Evolutionary conservation across 2,113 vertebrate species (phyloP).

Genomic region (Cyanistes caeruleus): DNA sequence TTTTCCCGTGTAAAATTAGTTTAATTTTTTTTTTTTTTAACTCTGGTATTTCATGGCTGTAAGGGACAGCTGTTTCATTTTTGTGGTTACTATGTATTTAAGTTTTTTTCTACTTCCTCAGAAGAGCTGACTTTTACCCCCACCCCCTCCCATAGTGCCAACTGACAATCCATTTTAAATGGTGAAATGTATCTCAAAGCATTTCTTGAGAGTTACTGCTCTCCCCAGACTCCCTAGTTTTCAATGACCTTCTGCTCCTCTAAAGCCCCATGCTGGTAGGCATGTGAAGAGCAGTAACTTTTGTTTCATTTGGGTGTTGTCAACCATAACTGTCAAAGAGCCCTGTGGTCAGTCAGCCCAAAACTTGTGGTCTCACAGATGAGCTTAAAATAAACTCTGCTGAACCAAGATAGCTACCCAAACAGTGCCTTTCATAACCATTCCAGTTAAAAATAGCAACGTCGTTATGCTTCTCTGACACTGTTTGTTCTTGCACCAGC

Average conservation of each 20-base stretch:
- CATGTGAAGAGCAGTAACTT: background rate
- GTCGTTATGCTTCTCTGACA: background rate
- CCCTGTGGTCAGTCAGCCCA: constrained; percentile 39
- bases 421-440: background rate
- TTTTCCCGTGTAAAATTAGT: background rate
- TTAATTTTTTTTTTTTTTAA: background rate
- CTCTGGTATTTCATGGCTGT: background rate
- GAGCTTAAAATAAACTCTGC: constrained; percentile 72
- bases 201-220: background rate
- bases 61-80: background rate
- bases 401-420: constrained; percentile 27
- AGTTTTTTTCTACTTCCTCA: background rate
- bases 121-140: background rate
- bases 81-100: background rate
- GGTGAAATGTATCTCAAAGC: background rate
- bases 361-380: constrained; percentile 45
- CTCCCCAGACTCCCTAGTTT: background rate
- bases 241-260: background rate
- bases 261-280: background rate
- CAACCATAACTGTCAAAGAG: constrained; percentile 39
- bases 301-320: constrained; percentile 42
- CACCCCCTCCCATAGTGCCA: background rate
- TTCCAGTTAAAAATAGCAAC: constrained; percentile 26
- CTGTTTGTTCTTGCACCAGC: background rate
- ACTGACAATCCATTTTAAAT: background rate